Evolutionary conservation across 2,113 vertebrate genomes (phyloP), one percentile per base, ranked within the genome.

Genomic region (Sclerurus mexicanus): DNA sequence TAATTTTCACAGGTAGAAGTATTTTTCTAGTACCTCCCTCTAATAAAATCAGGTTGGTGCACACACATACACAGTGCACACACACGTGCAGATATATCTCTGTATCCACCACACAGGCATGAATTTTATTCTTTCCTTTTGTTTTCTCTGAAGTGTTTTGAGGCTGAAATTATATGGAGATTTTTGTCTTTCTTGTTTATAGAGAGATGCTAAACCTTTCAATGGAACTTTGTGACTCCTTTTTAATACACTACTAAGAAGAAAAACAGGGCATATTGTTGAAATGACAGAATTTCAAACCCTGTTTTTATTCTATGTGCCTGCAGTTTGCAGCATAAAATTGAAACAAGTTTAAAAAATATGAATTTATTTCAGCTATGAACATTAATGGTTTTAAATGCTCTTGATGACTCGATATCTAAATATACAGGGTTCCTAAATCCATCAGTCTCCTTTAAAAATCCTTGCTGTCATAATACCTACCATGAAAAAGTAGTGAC

Each of bases 81-180:
- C 11, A 3, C 7, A 9, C 0, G 0, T 30, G 19, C 42, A 42
- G 9, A 47, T 0, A 1, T 55, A 33, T 12, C 24, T 31, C 22
- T n/a, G 4, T 6, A 35, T 8, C 12, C 71, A 82, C 33, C 25
- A 53, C 4, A 3, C 23, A 64, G 53, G 13, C 14, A 9, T 18
- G 50, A 42, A 11, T 37, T 71, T 49, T 79, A 4, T 69, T 85
- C 35, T 71, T 78, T 50, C 23, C 23, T 67, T 2, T 58, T 85
- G 7, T 16, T 84, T 81, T 42, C 27, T 24, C 12, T 80, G 1
- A 55, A n/a, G 16, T 16, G 16, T 58, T 80, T 69, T 42, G 16
- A 60, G 49, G 40, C 37, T 73, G 63, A 86, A 80, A 40, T 72
- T 15, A 16, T 15, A 14, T 0, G 4, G 6, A 4, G 1, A 0